These are phyloP conservation scores for Oryzias melastigma DNA, from an alignment of 2,113 vertebrate species.

Conservation along the genomic window DNA sequence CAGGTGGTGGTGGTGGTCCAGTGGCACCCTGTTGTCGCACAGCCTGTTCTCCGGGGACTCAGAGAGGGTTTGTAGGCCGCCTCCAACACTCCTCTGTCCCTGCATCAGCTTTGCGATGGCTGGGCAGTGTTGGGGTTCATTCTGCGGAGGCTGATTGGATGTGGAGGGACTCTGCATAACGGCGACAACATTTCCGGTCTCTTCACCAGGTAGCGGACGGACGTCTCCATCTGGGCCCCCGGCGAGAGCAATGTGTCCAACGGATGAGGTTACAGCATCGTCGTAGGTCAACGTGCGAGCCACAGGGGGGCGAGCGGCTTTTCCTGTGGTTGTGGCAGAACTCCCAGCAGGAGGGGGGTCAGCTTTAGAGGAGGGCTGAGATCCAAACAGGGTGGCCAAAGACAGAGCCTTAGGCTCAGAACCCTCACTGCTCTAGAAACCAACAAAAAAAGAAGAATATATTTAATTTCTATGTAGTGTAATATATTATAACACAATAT, in stretches of 20 bases:
- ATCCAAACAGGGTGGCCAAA: constrained; percentile 85
- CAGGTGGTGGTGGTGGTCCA: constrained; percentile 51
- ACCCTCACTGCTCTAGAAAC: constrained; percentile 73
- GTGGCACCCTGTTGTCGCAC: constrained; percentile 71
- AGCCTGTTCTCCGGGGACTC: constrained; percentile 83
- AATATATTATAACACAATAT: no score
- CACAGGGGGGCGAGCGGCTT: constrained; percentile 68
- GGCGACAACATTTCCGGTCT: constrained; percentile 2
- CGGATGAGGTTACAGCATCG: constrained; percentile 50
- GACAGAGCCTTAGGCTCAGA: constrained; percentile 81
- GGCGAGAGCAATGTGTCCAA: neutral
- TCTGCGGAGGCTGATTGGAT: constrained; percentile 2
- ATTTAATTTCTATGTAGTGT: no score
- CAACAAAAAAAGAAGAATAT: constrained; percentile 13
- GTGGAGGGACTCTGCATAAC: constrained; percentile 4
- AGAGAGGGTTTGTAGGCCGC: constrained; percentile 78
- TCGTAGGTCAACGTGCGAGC: constrained; percentile 86
- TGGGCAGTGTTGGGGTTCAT: constrained; percentile 75
- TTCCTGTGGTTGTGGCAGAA: constrained; percentile 13
- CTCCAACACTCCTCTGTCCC: constrained; percentile 66
- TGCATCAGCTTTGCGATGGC: constrained; percentile 92
- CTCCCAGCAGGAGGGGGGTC: constrained; percentile 30
- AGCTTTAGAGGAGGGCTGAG: constrained; percentile 61
- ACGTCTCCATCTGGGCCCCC: constrained; percentile 9
- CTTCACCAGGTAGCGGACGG: neutral